phyloP scores from a whole-genome alignment of 2,113 vertebrate species.

The Tretioscincus oriximinensis region DNA sequence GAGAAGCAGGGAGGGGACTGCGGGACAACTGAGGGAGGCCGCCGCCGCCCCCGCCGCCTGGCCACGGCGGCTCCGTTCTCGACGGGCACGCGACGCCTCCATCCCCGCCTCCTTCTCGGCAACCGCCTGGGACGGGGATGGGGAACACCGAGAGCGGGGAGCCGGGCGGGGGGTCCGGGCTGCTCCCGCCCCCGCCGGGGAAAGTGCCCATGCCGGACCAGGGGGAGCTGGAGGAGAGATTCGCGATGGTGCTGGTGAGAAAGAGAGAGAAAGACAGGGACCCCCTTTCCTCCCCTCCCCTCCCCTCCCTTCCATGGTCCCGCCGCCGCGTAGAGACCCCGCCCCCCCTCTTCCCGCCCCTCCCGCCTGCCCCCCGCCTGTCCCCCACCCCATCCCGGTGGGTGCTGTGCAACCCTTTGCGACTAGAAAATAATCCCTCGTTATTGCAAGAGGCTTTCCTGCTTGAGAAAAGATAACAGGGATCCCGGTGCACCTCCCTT shows the following conservation, averaged over 20 bases:
- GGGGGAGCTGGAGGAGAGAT: constrained; percentile 92
- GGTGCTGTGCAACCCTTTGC: not conserved
- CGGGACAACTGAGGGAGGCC: not conserved
- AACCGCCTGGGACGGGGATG: constrained; percentile 75
- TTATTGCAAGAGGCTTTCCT: too few species aligned
- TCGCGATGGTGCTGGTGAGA: constrained; percentile 94
- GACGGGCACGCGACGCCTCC: constrained; percentile 38
- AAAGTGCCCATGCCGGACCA: constrained; percentile 96
- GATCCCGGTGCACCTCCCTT: not conserved
- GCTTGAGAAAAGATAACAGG: not conserved
- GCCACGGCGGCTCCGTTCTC: constrained; percentile 16
- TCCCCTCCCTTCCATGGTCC: too few species aligned
- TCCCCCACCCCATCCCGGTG: not conserved
- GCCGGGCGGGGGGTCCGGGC: constrained; percentile 77
- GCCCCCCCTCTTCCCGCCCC: not conserved
- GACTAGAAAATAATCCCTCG: not conserved
- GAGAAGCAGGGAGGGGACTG: not conserved
- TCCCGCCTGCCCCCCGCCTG: not conserved
- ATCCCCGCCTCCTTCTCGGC: constrained; percentile 54
- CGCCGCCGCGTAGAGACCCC: not conserved
- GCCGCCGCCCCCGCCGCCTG: constrained; percentile 21
- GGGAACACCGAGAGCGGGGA: constrained; percentile 93
- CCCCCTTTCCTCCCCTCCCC: not conserved
- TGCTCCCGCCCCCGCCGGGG: constrained; percentile 78
- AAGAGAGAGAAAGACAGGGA: not conserved